Evolutionary conservation across 2,888 invertebrate genomes (phyloP).

Genomic region (Strigamia crassipes): DNA sequence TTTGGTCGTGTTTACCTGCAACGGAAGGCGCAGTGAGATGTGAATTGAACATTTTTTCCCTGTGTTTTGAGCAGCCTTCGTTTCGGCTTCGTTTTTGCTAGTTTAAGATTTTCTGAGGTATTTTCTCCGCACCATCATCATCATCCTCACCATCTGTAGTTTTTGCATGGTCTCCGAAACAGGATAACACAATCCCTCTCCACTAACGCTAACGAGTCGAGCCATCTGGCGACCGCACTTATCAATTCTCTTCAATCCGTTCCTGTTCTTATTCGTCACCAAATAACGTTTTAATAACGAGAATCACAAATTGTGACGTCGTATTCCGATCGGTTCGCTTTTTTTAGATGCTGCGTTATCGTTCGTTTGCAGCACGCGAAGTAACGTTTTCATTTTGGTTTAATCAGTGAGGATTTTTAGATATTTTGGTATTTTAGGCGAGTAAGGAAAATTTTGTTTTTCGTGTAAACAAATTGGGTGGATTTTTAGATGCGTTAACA

Average conservation of each 20-base stretch:
- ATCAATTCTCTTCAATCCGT: not conserved
- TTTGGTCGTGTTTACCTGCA: conserved; percentile 4
- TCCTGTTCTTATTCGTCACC: not conserved
- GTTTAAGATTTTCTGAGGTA: not conserved
- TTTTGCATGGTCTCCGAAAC: conserved; percentile 26
- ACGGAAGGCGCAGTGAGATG: conserved; percentile 5
- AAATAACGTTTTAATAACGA: not conserved
- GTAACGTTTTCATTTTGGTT: not conserved
- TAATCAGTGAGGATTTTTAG: not conserved
- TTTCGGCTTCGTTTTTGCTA: not conserved
- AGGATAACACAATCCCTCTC: conserved; percentile 6
- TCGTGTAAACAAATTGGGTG: too few relatives aligned
- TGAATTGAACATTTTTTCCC: not conserved
- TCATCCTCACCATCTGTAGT: conserved; percentile 30
- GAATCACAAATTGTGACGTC: not conserved
- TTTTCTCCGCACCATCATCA: conserved; percentile 20
- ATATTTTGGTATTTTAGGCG: too few relatives aligned
- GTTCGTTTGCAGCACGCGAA: too few relatives aligned
- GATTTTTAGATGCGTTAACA: not conserved
- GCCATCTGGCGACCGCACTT: conserved; percentile 3
- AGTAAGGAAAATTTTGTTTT: not conserved
- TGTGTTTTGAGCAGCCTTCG: not conserved
- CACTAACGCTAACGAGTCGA: not conserved
- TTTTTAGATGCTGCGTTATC: not conserved
- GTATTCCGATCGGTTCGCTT: not conserved